Evolutionary conservation across 2,113 vertebrate species (phyloP), one percentile per base, ranked within the genome.

Genomic region (Cinclus cinclus): DNA sequence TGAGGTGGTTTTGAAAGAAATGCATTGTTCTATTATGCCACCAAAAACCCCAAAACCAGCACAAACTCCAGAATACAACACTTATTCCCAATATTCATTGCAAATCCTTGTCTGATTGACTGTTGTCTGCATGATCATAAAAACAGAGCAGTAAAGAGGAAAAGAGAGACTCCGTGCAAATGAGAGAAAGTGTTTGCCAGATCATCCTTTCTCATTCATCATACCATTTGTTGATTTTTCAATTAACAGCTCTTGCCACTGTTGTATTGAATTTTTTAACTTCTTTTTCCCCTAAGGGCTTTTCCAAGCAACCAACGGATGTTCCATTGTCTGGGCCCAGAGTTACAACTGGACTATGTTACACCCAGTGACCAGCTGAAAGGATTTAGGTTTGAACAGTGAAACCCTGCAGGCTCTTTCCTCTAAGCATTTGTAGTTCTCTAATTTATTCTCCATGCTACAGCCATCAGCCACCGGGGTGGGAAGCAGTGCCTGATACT

Each of bases 301-400:
- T 52, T 84, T 68, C 56, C 65, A 76, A 76, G 56, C 22, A 53
- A 6, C 11, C 15, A 23, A 21, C 5, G 35, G 60, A 78, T n/a
- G 8, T 68, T 87, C 68, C n/a, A 18, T 5, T 71, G 37, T 30
- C 41, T 44, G 30, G 4, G 31, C 15, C 67, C 11, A 58, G 49
- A 3, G 0, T 0, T 27, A 35, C 1, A 70, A 2, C 6, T 41
- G 10, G 8, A 17, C 15, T 52, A 27, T 2, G 1, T 46, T 58
- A 50, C 22, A 64, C 18, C 15, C 39, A 7, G 42, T 2, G 7
- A 39, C 23, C 25, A 27, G 28, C 41, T 87, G 64, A 46, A 63
- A 77, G 21, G 31, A 67, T 37, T 71, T 69, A 13, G 4, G 6
- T 35, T 81, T 55, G 27, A 86, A 55, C 46, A 77, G 35, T 19